A percentile compares a stretch with the other conserved stretches of the same genome.
Conservation (phyloP, 2,113 vertebrate species). For the Lynx canadensis region DNA sequence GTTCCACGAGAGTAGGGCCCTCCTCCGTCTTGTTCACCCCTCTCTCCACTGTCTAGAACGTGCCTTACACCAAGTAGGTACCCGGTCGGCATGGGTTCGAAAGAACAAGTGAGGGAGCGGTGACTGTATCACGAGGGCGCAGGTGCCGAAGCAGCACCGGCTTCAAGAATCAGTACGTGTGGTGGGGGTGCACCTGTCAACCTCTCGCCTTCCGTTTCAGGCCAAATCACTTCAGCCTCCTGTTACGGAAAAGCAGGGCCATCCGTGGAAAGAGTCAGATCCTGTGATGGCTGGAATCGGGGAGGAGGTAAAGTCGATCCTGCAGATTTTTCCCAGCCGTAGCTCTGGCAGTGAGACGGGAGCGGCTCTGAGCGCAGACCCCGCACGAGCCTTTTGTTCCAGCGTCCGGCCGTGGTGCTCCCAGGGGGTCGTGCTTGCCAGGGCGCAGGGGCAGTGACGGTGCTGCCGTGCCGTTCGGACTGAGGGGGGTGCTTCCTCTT, state of each 20-base stretch:
- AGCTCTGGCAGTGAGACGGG: background rate
- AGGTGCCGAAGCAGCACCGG: background rate
- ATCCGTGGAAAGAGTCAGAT: constrained; percentile 92
- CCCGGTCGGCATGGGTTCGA: rapidly evolving
- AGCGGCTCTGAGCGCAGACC: background rate
- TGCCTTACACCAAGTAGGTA: too few species aligned
- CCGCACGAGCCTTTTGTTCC: background rate
- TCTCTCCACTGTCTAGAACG: background rate
- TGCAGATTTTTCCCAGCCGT: background rate
- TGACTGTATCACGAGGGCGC: rapidly evolving
- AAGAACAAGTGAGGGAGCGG: rapidly evolving
- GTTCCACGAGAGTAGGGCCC: background rate
- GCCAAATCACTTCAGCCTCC: constrained; percentile 74
- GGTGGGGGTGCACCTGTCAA: background rate
- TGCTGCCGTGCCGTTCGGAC: background rate
- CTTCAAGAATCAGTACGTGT: background rate
- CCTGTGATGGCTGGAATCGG: constrained; percentile 94
- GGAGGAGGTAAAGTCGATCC: constrained; percentile 91
- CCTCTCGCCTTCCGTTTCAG: constrained; percentile 57
- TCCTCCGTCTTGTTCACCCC: background rate
- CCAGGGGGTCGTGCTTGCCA: too few species aligned
- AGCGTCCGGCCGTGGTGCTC: rapidly evolving
- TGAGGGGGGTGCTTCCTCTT: background rate
- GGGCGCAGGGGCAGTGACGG: background rate
- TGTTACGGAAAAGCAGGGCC: constrained; percentile 88